These are phyloP conservation scores for Byasa hedistus DNA, from an alignment of 2,888 invertebrate genomes.

Conservation along the genomic window DNA sequence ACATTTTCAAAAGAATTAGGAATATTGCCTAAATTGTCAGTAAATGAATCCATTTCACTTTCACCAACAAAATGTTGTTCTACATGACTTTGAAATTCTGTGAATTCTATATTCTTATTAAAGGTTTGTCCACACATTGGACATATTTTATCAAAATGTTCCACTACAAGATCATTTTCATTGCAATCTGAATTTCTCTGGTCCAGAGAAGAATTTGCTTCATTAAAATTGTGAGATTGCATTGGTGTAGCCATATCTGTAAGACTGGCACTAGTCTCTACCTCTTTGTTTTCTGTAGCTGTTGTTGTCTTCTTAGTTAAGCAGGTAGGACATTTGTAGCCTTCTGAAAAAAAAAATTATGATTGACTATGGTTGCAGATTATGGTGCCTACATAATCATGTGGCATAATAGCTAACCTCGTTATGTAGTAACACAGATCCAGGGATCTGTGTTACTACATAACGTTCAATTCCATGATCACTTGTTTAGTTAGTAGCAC, in stretches of 20 bases:
- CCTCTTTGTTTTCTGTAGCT: slow-evolving; percentile 69
- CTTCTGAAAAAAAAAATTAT: slow-evolving; percentile 49
- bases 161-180: slow-evolving; percentile 44
- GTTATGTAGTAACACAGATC: too few relatives aligned
- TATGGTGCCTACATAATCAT: background rate
- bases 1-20: slow-evolving; percentile 65
- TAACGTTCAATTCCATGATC: too few relatives aligned
- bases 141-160: slow-evolving; percentile 81
- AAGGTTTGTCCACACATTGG: slow-evolving; percentile 87
- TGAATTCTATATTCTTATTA: slow-evolving; percentile 78
- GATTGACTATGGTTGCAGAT: background rate
- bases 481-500: too few relatives aligned
- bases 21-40: slow-evolving; percentile 77
- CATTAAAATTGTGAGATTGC: slow-evolving; percentile 62
- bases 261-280: slow-evolving; percentile 73
- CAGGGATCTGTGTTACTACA: too few relatives aligned
- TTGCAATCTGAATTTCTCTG: slow-evolving; percentile 48
- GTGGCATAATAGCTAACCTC: too few relatives aligned
- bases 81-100: slow-evolving; percentile 86
- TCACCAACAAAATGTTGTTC: slow-evolving; percentile 86
- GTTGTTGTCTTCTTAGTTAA: slow-evolving; percentile 54
- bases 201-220: slow-evolving; percentile 55
- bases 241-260: slow-evolving; percentile 72
- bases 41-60: slow-evolving; percentile 72
- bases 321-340: slow-evolving; percentile 68